phyloP scores from a whole-genome alignment of 2,888 invertebrate species.

The Netelia melanura region DNA sequence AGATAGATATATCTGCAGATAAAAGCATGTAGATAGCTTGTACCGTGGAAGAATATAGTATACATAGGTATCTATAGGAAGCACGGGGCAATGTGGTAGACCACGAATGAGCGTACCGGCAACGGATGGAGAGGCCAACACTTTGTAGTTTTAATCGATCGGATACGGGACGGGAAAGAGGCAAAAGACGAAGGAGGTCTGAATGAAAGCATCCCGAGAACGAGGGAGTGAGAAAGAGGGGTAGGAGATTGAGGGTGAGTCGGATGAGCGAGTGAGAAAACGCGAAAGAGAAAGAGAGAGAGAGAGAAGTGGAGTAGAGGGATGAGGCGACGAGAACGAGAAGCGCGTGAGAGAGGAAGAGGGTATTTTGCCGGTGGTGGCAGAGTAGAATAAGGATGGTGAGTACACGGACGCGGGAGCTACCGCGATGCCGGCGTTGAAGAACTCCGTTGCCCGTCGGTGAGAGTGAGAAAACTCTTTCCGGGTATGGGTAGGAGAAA shows the following conservation, averaged over 20 bases:
- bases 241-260: conserved; percentile 46
- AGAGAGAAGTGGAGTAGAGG: conserved; percentile 65
- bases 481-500: conserved; percentile 42
- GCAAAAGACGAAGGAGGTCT: conserved; percentile 71
- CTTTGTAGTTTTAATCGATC: conserved; percentile 84
- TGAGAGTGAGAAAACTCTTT: conserved; percentile 16
- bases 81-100: conserved; percentile 80
- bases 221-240: conserved; percentile 38
- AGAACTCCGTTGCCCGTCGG: conserved; percentile 35
- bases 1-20: conserved; percentile 21
- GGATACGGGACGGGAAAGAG: conserved; percentile 70
- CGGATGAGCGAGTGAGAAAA: conserved; percentile 46
- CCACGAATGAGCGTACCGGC: conserved; percentile 81
- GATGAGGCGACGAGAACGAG: conserved; percentile 67
- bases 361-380: conserved; percentile 53
- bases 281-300: conserved; percentile 41
- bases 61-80: conserved; percentile 29
- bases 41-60: neutral
- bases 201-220: conserved; percentile 56
- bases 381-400: conserved; percentile 56
- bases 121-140: conserved; percentile 80
- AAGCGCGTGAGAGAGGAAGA: conserved; percentile 70
- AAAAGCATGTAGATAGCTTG: conserved; percentile 29
- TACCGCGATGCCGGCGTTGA: conserved; percentile 33
- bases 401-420: conserved; percentile 41